A percentile compares a stretch with the other conserved stretches of the same genome.
These are phyloP conservation scores for Synergus itoensis DNA, from an alignment of 2,888 invertebrate genomes.

Conservation along the genomic window DNA sequence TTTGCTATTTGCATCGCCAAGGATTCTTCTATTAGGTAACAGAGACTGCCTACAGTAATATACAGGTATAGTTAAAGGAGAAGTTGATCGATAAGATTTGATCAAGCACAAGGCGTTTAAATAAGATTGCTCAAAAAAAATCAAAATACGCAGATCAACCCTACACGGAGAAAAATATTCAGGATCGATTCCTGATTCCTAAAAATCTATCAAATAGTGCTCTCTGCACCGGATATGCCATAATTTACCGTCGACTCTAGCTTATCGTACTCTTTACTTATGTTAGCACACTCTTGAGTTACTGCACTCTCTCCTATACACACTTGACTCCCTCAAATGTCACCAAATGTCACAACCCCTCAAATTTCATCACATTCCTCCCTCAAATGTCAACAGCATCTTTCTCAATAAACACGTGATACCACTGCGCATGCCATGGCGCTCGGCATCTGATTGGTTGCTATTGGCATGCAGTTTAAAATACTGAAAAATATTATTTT, in stretches of 20 bases:
- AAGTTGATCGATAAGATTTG: slow-evolving; percentile 24
- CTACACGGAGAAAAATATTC: slow-evolving; percentile 32
- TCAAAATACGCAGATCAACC: slow-evolving; percentile 32
- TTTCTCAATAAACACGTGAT: too few species aligned
- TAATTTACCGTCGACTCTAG: background rate
- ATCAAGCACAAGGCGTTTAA: slow-evolving; percentile 14
- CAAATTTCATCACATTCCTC: too few species aligned
- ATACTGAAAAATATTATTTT: too few species aligned
- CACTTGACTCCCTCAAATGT: too few species aligned
- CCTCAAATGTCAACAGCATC: too few species aligned
- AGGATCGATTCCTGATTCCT: slow-evolving; percentile 11
- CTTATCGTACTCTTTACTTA: too few species aligned
- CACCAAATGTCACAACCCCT: too few species aligned
- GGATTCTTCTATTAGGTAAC: slow-evolving; percentile 24
- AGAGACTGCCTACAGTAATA: slow-evolving; percentile 26
- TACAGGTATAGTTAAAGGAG: background rate
- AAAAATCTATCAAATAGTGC: slow-evolving; percentile 31
- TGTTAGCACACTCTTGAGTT: too few species aligned
- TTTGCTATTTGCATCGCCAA: slow-evolving; percentile 21
- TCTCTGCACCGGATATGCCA: slow-evolving; percentile 11
- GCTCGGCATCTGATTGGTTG: too few species aligned
- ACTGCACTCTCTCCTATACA: too few species aligned
- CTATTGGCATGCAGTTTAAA: too few species aligned
- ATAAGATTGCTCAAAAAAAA: slow-evolving; percentile 1
- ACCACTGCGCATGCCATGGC: too few species aligned